Evolutionary conservation across 2,888 invertebrate genomes (phyloP), one percentile per base, ranked within the genome.

Genomic region (Drosophila antonietae): DNA sequence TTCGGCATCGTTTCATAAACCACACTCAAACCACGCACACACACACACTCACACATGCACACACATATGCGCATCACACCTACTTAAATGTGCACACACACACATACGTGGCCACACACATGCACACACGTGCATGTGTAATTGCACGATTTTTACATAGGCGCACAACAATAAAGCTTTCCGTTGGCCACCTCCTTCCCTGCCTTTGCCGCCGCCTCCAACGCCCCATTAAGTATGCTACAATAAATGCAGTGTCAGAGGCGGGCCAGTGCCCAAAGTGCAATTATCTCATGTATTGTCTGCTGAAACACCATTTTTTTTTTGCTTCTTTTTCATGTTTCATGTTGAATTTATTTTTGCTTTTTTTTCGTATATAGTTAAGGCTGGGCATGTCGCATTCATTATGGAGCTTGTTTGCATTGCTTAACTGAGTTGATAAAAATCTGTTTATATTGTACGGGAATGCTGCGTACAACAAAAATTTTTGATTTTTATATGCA

Each of bases 231-330:
- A 86, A 86, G 86, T 90, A 89, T 90, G 86, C 86, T 90, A 89
- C 88, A 86, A 81, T 89, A 90, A 88, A 81, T 88, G 88, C 90
- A 83, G 80, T 89, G 89, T 89, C 89, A 88, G 83, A 83, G 87
- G 75, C 76, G 86, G 78, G 71, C 78, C 55, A 67, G 60, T 84
- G 88, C 89, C 90, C 88, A 90, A 90, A 90, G 89, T 88, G 88
- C 90, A 88, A 88, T 88, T 90, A 88, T 89, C 90, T 80, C 83
- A 78, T 88, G 90, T 80, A 88, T 88, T 90, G 88, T 88, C 88
- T 89, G 83, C 82, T 62, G 75, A 57, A 74, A 89, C 74, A 84
- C 73, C 80, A 66, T 47, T 60, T 49, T 60, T 61, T 58, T 51
- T 14, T 47, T 44, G 49, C 51, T 51, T 2, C 6, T 14, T 2